Conservation (phyloP, 2,888 invertebrate genomes). For the Chironomus riparius region DNA sequence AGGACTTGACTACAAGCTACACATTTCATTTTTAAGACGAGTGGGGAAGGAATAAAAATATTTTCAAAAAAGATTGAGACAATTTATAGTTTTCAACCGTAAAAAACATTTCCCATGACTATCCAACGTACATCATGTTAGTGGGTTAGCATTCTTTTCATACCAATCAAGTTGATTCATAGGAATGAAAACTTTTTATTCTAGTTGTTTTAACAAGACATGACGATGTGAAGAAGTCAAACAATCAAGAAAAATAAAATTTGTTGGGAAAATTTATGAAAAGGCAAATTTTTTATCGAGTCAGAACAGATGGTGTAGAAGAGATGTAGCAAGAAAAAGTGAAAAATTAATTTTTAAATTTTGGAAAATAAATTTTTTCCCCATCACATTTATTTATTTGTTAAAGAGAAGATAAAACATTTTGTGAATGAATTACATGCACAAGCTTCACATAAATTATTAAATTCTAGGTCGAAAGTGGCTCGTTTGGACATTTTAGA, state of each 20-base stretch:
- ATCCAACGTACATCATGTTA: too few relatives aligned
- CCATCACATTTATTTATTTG: not conserved
- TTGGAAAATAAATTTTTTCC: not conserved
- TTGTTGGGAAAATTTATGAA: not conserved
- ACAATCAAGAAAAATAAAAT: constrained; percentile 8
- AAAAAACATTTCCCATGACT: too few relatives aligned
- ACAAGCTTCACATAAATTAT: not conserved
- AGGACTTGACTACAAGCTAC: too few relatives aligned
- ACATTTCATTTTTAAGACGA: too few relatives aligned
- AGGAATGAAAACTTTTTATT: too few relatives aligned
- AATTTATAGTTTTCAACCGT: too few relatives aligned
- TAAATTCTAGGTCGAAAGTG: not conserved
- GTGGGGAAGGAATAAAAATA: too few relatives aligned
- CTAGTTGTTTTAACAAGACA: not conserved
- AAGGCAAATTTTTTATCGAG: not conserved
- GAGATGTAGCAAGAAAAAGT: too few relatives aligned
- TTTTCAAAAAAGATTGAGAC: too few relatives aligned
- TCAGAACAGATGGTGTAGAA: not conserved
- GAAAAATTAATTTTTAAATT: not conserved
- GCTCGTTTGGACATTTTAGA: not conserved
- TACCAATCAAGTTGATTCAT: too few relatives aligned
- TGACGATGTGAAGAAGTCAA: not conserved
- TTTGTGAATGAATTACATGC: not conserved
- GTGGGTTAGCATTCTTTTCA: too few relatives aligned
- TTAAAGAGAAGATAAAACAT: not conserved